phyloP scores from a whole-genome alignment of 2,888 invertebrate genomes.

The Pachliopta kotzebuea region DNA sequence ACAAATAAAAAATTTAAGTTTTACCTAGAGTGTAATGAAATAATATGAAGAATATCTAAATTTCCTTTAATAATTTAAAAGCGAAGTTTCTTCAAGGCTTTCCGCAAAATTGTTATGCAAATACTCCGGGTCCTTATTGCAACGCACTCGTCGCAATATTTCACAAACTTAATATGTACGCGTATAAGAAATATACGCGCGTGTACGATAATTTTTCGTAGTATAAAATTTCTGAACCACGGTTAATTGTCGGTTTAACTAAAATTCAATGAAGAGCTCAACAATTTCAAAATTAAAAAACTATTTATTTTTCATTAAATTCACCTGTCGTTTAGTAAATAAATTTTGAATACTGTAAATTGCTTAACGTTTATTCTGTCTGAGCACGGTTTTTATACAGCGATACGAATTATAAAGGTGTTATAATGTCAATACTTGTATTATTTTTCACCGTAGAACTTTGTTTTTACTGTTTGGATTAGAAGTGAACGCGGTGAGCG shows the following conservation, averaged over 20 bases:
- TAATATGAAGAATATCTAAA: conserved; percentile 23
- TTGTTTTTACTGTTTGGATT: not conserved
- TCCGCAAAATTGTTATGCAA: conserved; percentile 67
- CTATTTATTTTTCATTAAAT: no score
- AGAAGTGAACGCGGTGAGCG: conserved; percentile 36
- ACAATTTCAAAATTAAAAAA: no score
- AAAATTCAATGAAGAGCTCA: not conserved
- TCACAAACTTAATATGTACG: not conserved
- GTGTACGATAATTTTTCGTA: not conserved
- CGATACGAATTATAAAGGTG: conserved; percentile 1
- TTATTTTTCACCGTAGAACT: not conserved
- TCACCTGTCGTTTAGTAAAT: no score
- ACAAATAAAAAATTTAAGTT: not conserved
- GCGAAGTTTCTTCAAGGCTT: conserved; percentile 49
- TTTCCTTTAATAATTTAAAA: conserved; percentile 32
- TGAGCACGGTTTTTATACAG: not conserved
- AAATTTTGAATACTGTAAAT: no score
- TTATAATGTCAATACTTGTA: not conserved
- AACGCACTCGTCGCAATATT: conserved; percentile 45
- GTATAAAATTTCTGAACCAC: not conserved
- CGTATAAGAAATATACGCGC: not conserved
- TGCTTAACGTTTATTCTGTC: no score
- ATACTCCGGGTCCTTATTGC: conserved; percentile 37
- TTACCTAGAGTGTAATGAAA: not conserved
- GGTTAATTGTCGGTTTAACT: not conserved